Evolutionary conservation across 2,797 vertebrate genomes (phyloP).

Genomic region (Sebastes iracundus): DNA sequence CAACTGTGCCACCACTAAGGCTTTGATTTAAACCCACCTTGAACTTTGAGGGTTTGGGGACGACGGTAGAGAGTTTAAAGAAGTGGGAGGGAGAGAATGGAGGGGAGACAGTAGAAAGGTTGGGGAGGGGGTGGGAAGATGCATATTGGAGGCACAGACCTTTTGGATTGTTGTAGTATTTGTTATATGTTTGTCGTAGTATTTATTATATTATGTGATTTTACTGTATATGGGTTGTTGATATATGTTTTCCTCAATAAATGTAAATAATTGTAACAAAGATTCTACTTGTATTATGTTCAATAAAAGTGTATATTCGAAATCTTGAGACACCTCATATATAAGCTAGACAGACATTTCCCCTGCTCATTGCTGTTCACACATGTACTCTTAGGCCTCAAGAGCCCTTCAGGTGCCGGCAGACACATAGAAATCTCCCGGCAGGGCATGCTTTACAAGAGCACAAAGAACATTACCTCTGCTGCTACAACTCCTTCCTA

Average conservation of each 20-base stretch:
- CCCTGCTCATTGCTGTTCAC: not conserved
- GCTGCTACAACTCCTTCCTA: not conserved
- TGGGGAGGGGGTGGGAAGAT: too few relatives aligned
- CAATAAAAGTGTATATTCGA: not conserved
- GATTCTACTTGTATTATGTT: not conserved
- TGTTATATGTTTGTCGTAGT: too few relatives aligned
- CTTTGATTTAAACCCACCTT: not conserved
- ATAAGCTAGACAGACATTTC: not conserved
- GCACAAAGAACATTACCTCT: not conserved
- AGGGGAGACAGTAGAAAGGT: too few relatives aligned
- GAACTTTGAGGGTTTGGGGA: not conserved
- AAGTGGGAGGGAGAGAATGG: not conserved
- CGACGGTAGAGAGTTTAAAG: not conserved
- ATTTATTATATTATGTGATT: not conserved
- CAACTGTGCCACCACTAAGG: not conserved
- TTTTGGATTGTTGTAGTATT: not conserved
- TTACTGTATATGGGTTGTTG: not conserved
- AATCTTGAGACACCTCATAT: not conserved
- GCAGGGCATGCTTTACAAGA: not conserved
- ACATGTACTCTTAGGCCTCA: slow-evolving; percentile 8
- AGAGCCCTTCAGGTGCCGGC: slow-evolving; percentile 1
- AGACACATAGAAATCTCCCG: not conserved
- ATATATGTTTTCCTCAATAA: not conserved
- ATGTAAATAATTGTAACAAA: not conserved
- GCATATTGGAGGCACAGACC: not conserved